phyloP scores from a whole-genome alignment of 2,797 vertebrate genomes.

The Syngnathus rostellatus region DNA sequence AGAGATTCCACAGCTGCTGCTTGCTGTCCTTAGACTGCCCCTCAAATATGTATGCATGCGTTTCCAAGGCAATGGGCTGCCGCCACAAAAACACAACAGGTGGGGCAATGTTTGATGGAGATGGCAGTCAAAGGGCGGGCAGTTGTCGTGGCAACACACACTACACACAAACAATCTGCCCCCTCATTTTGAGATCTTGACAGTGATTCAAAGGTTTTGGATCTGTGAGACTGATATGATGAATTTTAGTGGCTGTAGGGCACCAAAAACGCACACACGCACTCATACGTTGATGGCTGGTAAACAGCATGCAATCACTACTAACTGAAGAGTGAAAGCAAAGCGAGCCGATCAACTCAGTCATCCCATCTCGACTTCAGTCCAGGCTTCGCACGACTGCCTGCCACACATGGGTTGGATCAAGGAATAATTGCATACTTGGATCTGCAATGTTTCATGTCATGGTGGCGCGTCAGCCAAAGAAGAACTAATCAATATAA shows the following conservation, averaged over 20 bases:
- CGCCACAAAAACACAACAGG: slow-evolving; percentile 53
- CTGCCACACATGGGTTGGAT: slow-evolving; percentile 6
- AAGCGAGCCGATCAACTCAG: slow-evolving; percentile 27
- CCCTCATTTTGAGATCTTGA: slow-evolving; percentile 31
- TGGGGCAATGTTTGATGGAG: slow-evolving; percentile 42
- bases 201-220: slow-evolving; percentile 28
- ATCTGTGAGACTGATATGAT: slow-evolving; percentile 14
- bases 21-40: slow-evolving; percentile 38
- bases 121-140: slow-evolving; percentile 46
- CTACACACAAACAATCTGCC: slow-evolving; percentile 47
- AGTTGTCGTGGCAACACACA: slow-evolving; percentile 53
- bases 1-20: slow-evolving; percentile 46
- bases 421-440: slow-evolving; percentile 8
- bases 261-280: not conserved
- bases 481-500: not conserved
- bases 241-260: slow-evolving; percentile 11
- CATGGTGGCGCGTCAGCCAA: not conserved
- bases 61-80: slow-evolving; percentile 53
- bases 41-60: slow-evolving; percentile 32
- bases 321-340: slow-evolving; percentile 29
- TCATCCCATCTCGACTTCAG: slow-evolving; percentile 33
- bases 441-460: not conserved
- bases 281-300: slow-evolving; percentile 6
- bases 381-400: slow-evolving; percentile 21
- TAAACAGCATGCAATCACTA: slow-evolving; percentile 22